Evolutionary conservation across 2,113 vertebrate species (phyloP), one percentile per base, ranked within the genome.

Genomic region (Shinisaurus crocodilurus): DNA sequence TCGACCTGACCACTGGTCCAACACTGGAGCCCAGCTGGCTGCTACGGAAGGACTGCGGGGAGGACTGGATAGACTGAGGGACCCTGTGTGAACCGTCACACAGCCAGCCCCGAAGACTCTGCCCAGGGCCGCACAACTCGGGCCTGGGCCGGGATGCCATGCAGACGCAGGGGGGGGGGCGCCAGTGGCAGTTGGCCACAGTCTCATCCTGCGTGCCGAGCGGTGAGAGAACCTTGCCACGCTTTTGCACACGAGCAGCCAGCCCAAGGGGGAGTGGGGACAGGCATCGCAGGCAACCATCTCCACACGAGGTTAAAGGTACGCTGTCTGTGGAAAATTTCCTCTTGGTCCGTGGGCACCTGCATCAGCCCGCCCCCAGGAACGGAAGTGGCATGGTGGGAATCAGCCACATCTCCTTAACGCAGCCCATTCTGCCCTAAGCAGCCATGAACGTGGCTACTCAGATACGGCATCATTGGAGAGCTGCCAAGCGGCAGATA

Each of bases 191-290:
- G 15, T 27, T 69, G 23, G 25, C 65, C 65, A 23, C 16, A 23
- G 60, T 63, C 16, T 63, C 60, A 5, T 63, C 12, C 60, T 7
- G 29, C 29, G 6, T 32, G 69, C 69, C 69, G 32, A 34, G 32
- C 34, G 10, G 13, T 5, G 70, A 74, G 69, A 16, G 1, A 2
- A 74, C 4, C 15, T 12, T 15, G 4, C 13, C 69, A 8, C 69
- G 1, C n/a, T 37, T 37, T 34, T 70, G 69, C 32, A 70, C 27
- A 34, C 16, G 32, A 72, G 70, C 70, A 74, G 70, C 10, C 15
- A 18, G 1, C 34, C 3, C 12, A 29, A 5, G n/a, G 2, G 69
- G 9, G 69, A 5, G 32, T 3, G 32, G 2, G 2, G 69, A 1
- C 69, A 72, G 29, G 9, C 12, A 32, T 6, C 20, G 57, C 5